Conservation (phyloP, 1,140 invertebrate genomes). For the Coenobita brevimanus region DNA sequence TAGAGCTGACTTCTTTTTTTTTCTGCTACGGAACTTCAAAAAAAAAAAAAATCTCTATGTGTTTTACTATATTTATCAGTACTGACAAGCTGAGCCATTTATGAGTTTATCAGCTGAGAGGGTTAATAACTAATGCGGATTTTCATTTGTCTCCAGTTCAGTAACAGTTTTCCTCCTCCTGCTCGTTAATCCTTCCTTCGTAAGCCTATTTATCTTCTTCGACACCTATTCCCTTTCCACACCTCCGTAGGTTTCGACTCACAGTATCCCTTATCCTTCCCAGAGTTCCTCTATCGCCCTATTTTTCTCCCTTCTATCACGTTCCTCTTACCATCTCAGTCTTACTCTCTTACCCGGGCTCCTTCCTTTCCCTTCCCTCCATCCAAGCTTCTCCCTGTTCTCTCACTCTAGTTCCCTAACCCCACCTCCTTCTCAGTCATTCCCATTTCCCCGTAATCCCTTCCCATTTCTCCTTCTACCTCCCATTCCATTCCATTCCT, state of each 20-base stretch:
- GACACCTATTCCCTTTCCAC: no score
- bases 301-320: background rate
- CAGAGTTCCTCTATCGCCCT: slow-evolving; percentile 18
- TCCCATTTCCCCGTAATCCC: background rate
- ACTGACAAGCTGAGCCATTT: no score
- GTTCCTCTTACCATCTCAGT: slow-evolving; percentile 7
- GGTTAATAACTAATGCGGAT: no score
- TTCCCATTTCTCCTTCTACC: no score
- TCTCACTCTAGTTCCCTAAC: background rate
- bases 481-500: background rate
- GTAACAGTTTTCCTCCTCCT: background rate
- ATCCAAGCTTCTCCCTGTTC: background rate
- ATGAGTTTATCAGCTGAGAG: no score
- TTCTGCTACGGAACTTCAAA: no score
- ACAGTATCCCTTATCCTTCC: no score
- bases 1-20: no score
- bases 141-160: no score
- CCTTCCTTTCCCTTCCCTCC: slow-evolving; percentile 9
- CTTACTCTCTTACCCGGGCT: background rate
- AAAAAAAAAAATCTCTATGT: no score
- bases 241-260: no score
- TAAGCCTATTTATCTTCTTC: background rate
- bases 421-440: background rate
- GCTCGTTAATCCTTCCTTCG: background rate
- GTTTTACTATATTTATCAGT: no score